Base-by-base conservation (phyloP, 2,797 vertebrate genomes). In the Sebastes nivosus region DNA sequence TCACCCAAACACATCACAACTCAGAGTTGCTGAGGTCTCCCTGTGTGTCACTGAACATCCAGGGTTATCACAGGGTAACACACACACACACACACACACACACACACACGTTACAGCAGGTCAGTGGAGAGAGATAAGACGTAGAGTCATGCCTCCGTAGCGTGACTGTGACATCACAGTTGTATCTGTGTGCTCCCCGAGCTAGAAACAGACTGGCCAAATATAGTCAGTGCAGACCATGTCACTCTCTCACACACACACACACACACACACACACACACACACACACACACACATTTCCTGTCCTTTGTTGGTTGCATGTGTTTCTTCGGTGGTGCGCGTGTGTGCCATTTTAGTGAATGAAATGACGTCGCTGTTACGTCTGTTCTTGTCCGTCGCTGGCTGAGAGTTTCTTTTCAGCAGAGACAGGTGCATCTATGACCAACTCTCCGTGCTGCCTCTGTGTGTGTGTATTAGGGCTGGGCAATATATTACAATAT, bases 141-240 rank as follows among this genome's bases (percentile, higher is more conserved):
- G 67, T 76, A 61, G 87, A 94, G 92, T 92, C 93, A 95, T 94
- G 92, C 94, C 85, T 90, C 32, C 4, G 18, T 86, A 76, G 91
- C 89, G 77, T 95, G 95, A 94, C 88, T 9, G 73, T 95, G 93
- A 95, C 91, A 88, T 95, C 91, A 94, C 84, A 60, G 77, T 60
- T 82, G 70, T 34, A 32, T 86, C 77, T 80, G 83, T 63, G 64
- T 36, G 75, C 60, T 76, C 68, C 3, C 80, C 55, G 77, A 70
- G 79, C 76, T 77, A 30, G 80, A 82, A 82, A 65, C 82, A 80
- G 75, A 67, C 79, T 69, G 72, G 75, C 94, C 94, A 90, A 94
- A 95, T 95, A 95, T 95, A 95, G 95, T 80, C 91, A 91, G 88
- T 67, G 38, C 63, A 8, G 68, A 65, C 29, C 57, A 54, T 32